Percentiles rank a stretch among this genome's conserved stretches.
Evolutionary conservation across 2,113 vertebrate species (phyloP).

Genomic region (Lamprotornis superbus): DNA sequence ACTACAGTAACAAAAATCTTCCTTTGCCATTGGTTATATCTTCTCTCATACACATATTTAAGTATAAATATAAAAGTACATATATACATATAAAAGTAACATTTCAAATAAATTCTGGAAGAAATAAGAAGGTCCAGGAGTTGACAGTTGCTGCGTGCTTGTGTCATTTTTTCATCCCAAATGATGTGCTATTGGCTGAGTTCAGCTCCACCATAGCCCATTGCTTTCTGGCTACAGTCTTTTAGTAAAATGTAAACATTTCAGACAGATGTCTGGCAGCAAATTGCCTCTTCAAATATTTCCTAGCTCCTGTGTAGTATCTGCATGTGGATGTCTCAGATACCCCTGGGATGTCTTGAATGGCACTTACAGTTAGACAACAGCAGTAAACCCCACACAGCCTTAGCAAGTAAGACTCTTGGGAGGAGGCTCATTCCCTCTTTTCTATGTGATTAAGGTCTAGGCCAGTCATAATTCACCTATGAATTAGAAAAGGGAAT

Average conservation of each 20-base stretch:
- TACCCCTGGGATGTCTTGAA: background rate
- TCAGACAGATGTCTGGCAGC: background rate
- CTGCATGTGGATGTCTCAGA: background rate
- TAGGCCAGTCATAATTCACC: background rate
- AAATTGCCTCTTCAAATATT: background rate
- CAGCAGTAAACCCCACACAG: background rate
- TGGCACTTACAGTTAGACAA: background rate
- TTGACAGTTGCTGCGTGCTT: background rate
- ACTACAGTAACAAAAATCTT: background rate
- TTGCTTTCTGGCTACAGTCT: background rate
- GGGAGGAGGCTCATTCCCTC: background rate
- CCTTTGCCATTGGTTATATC: background rate
- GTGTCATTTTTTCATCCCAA: background rate
- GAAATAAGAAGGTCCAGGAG: background rate
- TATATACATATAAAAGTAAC: background rate
- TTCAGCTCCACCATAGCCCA: background rate
- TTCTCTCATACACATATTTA: background rate
- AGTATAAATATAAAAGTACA: too few relatives aligned
- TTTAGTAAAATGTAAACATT: background rate
- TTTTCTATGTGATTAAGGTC: background rate
- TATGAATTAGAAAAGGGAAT: background rate
- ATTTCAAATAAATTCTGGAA: background rate
- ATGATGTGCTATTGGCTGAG: background rate
- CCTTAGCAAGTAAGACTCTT: background rate
- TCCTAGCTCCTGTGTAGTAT: background rate